phyloP scores from a whole-genome alignment of 2,888 invertebrate species.

The Xestia xanthographa region DNA sequence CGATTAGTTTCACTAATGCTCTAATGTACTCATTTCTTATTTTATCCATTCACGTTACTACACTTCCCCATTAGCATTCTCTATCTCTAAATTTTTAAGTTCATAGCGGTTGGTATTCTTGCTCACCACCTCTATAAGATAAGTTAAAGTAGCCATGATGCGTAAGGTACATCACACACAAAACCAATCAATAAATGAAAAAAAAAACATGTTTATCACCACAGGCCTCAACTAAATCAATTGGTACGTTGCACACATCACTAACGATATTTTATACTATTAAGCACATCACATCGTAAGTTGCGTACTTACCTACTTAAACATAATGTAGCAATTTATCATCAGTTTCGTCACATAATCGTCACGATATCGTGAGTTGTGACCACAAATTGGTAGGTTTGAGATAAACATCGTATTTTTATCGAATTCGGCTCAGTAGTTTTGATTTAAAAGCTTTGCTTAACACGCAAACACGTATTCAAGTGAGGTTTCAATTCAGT shows the following conservation, averaged over 20 bases:
- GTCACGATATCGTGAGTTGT: constrained; percentile 51
- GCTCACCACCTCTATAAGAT: too few relatives aligned
- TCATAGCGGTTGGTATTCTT: too few relatives aligned
- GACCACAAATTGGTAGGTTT: constrained; percentile 21
- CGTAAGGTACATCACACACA: too few relatives aligned
- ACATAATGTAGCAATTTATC: constrained; percentile 37
- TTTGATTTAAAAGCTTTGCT: background rate
- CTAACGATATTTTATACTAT: background rate
- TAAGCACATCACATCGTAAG: constrained; percentile 9
- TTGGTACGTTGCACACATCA: constrained; percentile 9
- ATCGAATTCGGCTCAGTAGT: background rate
- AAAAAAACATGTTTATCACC: too few relatives aligned
- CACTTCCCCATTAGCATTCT: too few relatives aligned
- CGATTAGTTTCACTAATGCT: too few relatives aligned
- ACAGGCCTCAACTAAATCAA: background rate
- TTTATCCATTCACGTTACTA: too few relatives aligned
- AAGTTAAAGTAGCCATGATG: too few relatives aligned
- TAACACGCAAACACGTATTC: background rate
- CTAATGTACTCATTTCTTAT: too few relatives aligned
- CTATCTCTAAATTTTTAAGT: too few relatives aligned
- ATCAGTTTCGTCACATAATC: constrained; percentile 42
- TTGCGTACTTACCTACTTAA: constrained; percentile 12
- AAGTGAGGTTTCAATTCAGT: background rate
- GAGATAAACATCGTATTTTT: background rate
- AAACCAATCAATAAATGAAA: too few relatives aligned